Base-by-base conservation (phyloP, 2,888 invertebrate genomes). In the Bedellia somnulentella region DNA sequence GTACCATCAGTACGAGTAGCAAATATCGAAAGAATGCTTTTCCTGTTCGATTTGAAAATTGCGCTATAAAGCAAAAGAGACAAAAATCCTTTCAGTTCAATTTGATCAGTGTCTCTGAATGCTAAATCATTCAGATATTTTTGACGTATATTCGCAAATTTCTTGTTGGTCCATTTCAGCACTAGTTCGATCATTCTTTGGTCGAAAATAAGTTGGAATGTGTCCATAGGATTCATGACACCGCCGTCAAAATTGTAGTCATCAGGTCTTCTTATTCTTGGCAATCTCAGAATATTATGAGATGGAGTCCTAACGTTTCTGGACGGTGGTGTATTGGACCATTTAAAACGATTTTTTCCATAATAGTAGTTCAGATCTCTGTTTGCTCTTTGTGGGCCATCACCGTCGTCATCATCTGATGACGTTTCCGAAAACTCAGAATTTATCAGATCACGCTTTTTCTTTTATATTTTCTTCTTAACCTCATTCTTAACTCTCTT, bases 1-100 rank as follows among this genome's bases (percentile, higher is more conserved):
- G 28, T 6, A 17, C 27, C 31, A 21, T 31, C 31, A 14, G 26
- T 31, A n/a, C n/a, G n/a, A n/a, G n/a, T n/a, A 8, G 18, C 18
- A 18, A 18, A 18, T 6, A 18, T 5, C 5, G 18, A 18, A 6
- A 18, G 18, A 5, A 18, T 9, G 8, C 18, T 18, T 9, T 18
- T 9, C 9, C 18, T 18, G 18, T 18, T 18, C 5, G 18, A 18
- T 9, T 18, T 18, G 18, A 18, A 18, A 18, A 18, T 18, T 6
- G 18, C 18, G 8, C 18, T 18, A 18, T 18, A 18, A 6, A 18
- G 5, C 18, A 18, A 6, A 5, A 18, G 8, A 5, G 18, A 18
- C 18, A 18, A 9, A 18, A 18, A 18, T 18, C 18, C 18, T 18
- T 18, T 18, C 18, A 18, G 18, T 18, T 18, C 18, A 6, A 18